Percentiles rank a stretch among this genome's conserved stretches.
Evolutionary conservation across 2,113 vertebrate species (phyloP).

Genomic region (Edolisoma coerulescens): DNA sequence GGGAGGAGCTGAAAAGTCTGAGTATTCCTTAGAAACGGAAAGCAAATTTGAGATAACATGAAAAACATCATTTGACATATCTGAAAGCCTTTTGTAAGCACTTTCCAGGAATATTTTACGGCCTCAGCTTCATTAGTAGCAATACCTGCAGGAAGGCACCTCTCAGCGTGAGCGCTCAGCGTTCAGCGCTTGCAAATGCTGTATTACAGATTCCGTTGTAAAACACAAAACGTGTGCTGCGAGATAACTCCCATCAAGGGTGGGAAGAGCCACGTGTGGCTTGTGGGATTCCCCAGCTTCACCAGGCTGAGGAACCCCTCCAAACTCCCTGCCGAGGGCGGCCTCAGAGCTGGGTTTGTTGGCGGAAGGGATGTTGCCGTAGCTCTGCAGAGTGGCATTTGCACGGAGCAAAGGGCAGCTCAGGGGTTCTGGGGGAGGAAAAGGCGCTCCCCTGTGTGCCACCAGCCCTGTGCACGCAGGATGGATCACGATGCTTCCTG

Average conservation of each 20-base stretch:
- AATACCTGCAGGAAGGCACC: neutral
- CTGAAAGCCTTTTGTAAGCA: neutral
- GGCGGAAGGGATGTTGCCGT: neutral
- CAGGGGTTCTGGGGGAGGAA: neutral
- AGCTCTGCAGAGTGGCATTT: rapidly evolving
- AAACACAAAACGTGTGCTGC: neutral
- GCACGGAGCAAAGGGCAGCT: rapidly evolving
- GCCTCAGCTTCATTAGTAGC: neutral
- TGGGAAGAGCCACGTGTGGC: neutral
- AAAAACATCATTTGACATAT: neutral
- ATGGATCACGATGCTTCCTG: rapidly evolving
- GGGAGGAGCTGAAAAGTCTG: neutral
- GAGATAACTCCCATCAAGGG: neutral
- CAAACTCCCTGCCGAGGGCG: rapidly evolving
- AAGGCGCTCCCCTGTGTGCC: rapidly evolving
- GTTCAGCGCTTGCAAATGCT: neutral
- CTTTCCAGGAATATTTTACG: neutral
- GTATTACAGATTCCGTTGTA: neutral
- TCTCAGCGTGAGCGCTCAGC: neutral
- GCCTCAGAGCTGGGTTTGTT: neutral
- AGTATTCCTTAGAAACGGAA: neutral
- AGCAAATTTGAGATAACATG: neutral
- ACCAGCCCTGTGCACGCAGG: rapidly evolving
- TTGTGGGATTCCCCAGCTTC: neutral
- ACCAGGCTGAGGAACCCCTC: neutral